Percentiles rank a stretch among this genome's conserved stretches.
Conservation (phyloP, 2,888 invertebrate species). For the Acheta domesticus region DNA sequence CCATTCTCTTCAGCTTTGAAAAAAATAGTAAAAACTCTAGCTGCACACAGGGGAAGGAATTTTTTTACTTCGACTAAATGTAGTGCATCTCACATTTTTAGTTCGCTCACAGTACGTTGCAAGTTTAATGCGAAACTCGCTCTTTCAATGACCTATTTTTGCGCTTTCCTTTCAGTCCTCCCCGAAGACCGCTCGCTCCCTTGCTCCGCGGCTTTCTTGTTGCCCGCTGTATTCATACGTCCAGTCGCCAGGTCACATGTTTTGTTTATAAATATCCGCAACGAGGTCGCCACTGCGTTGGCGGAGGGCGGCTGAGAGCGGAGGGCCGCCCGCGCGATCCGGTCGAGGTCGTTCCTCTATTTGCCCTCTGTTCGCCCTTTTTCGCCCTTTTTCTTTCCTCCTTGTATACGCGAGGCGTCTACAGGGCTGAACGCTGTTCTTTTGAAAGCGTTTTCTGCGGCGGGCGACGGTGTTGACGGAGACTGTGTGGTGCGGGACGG, state of each 20-base stretch:
- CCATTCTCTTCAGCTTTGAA: no score
- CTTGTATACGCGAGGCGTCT: neutral
- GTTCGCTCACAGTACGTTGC: no score
- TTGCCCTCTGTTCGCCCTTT: neutral
- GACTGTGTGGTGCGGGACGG: neutral
- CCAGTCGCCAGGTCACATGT: neutral
- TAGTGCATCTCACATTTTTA: no score
- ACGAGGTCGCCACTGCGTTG: neutral
- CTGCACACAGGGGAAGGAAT: no score
- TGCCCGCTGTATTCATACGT: no score
- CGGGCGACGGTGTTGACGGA: neutral
- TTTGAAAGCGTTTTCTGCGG: neutral
- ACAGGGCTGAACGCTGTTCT: conserved; percentile 3
- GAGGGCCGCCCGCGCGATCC: neutral
- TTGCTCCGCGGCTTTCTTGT: no score
- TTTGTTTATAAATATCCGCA: neutral
- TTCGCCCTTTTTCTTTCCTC: neutral
- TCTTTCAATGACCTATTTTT: no score
- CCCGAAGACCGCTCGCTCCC: no score
- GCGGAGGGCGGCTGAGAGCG: neutral
- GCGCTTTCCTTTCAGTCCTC: no score
- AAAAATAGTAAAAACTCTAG: no score
- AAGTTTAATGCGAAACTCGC: no score
- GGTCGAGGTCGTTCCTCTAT: neutral
- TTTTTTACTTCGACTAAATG: no score